A percentile compares a stretch with the other conserved stretches of the same genome.
Evolutionary conservation across 2,113 vertebrate species (phyloP).

Genomic region (Donacobius atricapilla): DNA sequence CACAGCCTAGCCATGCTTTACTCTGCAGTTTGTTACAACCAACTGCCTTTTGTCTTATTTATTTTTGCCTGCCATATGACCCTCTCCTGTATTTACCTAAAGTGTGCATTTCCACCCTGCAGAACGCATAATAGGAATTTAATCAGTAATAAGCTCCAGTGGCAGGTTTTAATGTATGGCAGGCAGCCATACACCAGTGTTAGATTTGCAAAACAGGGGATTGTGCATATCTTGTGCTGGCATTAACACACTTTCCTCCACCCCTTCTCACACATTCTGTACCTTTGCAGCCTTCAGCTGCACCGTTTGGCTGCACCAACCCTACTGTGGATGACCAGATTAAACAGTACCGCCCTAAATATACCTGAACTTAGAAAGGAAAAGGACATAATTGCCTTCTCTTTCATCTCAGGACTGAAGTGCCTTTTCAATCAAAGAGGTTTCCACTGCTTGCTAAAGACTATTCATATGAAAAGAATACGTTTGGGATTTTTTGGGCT

Average conservation of each 20-base stretch:
- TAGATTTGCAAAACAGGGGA: not conserved
- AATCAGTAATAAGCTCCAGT: not conserved
- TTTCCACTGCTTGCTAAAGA: slow-evolving; percentile 19
- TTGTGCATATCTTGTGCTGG: not conserved
- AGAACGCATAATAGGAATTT: not conserved
- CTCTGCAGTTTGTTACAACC: not conserved
- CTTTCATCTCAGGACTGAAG: slow-evolving; percentile 38
- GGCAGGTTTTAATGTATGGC: not conserved
- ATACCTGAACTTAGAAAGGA: not conserved
- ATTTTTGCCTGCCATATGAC: not conserved
- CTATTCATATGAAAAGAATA: slow-evolving; percentile 48
- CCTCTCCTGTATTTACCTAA: not conserved
- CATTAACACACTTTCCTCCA: not conserved
- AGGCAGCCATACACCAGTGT: accelerated
- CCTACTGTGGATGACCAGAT: not conserved
- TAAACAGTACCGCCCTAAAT: not conserved
- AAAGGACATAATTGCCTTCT: slow-evolving; percentile 27
- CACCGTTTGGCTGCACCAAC: not conserved
- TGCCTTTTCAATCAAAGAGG: slow-evolving; percentile 21
- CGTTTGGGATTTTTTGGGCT: slow-evolving; percentile 6
- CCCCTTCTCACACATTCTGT: not conserved
- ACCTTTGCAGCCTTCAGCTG: not conserved
- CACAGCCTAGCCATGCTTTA: not conserved
- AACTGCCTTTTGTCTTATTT: not conserved
- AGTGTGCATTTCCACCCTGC: not conserved